Conservation (phyloP, 2,888 invertebrate genomes). For the Leucozona laternaria region DNA sequence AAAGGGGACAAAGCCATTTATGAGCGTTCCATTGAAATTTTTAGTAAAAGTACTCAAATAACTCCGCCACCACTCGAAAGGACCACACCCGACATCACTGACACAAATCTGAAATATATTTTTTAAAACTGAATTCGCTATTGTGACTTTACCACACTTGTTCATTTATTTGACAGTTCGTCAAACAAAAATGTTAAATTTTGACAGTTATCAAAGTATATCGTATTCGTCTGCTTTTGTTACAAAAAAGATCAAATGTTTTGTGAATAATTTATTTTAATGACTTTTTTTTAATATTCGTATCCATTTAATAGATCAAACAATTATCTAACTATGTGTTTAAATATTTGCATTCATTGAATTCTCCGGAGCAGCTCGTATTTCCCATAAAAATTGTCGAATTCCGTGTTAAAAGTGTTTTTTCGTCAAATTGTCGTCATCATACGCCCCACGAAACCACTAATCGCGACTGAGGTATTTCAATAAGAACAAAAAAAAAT, state of each 20-base stretch:
- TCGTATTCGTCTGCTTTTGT: conserved; percentile 33
- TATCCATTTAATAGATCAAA: conserved; percentile 15
- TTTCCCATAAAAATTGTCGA: conserved; percentile 31
- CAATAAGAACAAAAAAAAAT: neutral
- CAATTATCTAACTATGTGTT: neutral
- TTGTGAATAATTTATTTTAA: conserved; percentile 57
- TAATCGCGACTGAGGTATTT: neutral
- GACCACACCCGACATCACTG: too few relatives aligned
- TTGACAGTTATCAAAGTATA: conserved; percentile 53
- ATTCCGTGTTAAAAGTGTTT: conserved; percentile 29
- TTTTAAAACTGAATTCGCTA: neutral
- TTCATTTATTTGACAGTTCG: conserved; percentile 62
- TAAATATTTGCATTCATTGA: neutral
- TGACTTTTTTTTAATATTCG: conserved; percentile 21
- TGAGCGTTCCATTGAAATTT: too few relatives aligned
- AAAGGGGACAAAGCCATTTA: too few relatives aligned
- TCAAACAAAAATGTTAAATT: conserved; percentile 59
- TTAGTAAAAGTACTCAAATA: too few relatives aligned
- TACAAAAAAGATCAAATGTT: conserved; percentile 51
- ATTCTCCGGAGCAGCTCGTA: conserved; percentile 1
- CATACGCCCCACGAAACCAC: conserved; percentile 12
- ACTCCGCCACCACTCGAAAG: too few relatives aligned
- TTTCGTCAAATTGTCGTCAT: conserved; percentile 50
- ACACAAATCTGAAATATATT: too few relatives aligned
- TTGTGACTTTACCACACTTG: conserved; percentile 48